These are phyloP conservation scores for Archaeoteleia sp. DNA, from an alignment of 2,888 invertebrate genomes.

Conservation along the genomic window DNA sequence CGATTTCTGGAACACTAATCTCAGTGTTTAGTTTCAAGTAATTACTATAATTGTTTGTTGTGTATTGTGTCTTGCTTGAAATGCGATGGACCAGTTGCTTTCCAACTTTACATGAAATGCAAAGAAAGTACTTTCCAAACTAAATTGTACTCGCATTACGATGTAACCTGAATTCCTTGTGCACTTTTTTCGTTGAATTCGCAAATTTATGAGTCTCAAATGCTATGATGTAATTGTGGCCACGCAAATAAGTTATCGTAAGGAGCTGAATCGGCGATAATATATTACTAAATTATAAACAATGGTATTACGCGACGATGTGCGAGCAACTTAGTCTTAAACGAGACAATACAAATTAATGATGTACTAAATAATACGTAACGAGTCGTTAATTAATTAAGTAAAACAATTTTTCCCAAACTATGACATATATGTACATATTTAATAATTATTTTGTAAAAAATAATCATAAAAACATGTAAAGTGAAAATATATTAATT, in stretches of 20 bases:
- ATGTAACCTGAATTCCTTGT: slow-evolving; percentile 33
- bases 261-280: slow-evolving; percentile 19
- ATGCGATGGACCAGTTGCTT: background rate
- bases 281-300: slow-evolving; percentile 12
- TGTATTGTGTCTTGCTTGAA: too few species aligned
- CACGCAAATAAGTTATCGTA: slow-evolving; percentile 14
- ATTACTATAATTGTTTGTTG: too few species aligned
- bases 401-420: too few species aligned
- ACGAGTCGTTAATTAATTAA: too few species aligned
- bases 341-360: background rate
- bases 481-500: too few species aligned
- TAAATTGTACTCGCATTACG: slow-evolving; percentile 25
- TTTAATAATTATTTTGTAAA: too few species aligned
- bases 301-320: background rate
- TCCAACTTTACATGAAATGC: slow-evolving; percentile 4
- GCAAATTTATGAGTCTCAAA: slow-evolving; percentile 4
- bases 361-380: too few species aligned
- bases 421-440: too few species aligned
- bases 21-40: too few species aligned
- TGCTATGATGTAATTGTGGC: slow-evolving; percentile 22
- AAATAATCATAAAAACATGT: too few species aligned
- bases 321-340: background rate
- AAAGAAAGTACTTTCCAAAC: slow-evolving; percentile 41
- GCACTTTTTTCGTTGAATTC: slow-evolving; percentile 34
- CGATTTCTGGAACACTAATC: too few species aligned